These are phyloP conservation scores for Oncorhynchus gorbuscha DNA, from an alignment of 2,113 vertebrate genomes.

Conservation along the genomic window DNA sequence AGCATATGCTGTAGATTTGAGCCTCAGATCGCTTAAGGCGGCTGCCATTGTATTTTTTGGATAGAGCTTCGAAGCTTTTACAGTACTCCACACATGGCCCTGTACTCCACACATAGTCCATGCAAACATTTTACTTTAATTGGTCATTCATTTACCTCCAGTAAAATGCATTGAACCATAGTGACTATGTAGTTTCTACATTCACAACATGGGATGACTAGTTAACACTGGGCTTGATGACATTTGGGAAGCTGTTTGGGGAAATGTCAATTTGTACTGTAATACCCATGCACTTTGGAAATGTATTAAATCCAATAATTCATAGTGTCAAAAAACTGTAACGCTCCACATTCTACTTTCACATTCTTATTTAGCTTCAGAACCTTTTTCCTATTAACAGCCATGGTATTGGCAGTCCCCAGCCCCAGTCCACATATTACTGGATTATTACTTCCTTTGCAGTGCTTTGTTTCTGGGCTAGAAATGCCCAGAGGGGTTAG, in stretches of 20 bases:
- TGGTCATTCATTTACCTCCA: background rate
- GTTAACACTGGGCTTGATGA: background rate
- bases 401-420: slow-evolving; percentile 18
- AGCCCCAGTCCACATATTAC: slow-evolving; percentile 36
- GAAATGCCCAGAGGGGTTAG: slow-evolving; percentile 35
- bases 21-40: slow-evolving; percentile 7
- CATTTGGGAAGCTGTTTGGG: slow-evolving; percentile 3
- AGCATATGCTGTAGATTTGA: slow-evolving; percentile 61
- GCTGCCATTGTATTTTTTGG: background rate
- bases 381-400: background rate
- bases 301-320: slow-evolving; percentile 4
- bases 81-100: too few species aligned
- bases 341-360: slow-evolving; percentile 9
- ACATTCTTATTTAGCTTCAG: background rate
- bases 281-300: too few species aligned
- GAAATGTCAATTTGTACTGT: slow-evolving; percentile 11
- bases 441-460: slow-evolving; percentile 39
- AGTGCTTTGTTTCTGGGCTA: slow-evolving; percentile 40
- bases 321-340: slow-evolving; percentile 21
- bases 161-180: background rate
- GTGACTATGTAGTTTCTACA: background rate
- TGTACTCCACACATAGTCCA: too few species aligned
- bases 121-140: background rate
- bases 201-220: background rate
- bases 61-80: too few species aligned